Base-by-base conservation (phyloP, 2,113 vertebrate genomes). In the Forbesichthys agassizii region DNA sequence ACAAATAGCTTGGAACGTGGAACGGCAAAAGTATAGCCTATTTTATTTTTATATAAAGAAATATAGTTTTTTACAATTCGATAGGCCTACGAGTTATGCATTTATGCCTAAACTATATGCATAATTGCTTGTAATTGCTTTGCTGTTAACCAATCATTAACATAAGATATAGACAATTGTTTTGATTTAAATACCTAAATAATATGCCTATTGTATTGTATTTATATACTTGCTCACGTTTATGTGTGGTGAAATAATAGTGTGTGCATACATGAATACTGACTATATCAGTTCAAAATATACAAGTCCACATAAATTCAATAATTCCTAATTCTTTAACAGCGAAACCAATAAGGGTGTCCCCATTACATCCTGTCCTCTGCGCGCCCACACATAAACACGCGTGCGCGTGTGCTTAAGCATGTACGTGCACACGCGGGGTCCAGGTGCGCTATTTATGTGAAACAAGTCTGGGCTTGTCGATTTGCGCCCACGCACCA, bases 381-480 rank as follows among this genome's bases (percentile, higher is more conserved):
- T 57, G 48, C 69, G 48, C 78, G 60, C 27, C 54, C 81, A 10
- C 73, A 71, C 72, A 53, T 53, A 59, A 68, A 48, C 65, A 75
- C 42, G 64, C 42, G 55, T 53, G 47, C 61, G 52, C 36, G 63
- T 77, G 80, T 77, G 63, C 80, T 53, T 57, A 18, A 68, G 73
- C 76, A 48, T 60, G 79, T 73, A 64, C 86, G 63, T 48, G 33
- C 12, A 46, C 83, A 74, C 60, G 75, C 61, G 77, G 88, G 89
- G 76, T 90, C 89, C 91, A 91, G 91, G 90, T 91, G 90, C 83
- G 73, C 84, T 82, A 86, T 89, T 89, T 88, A 78, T 64, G 89
- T 79, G 88, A 83, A 84, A 88, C 89, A 89, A 84, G 87, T 78
- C 85, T 87, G 82, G 89, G 84, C 89, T 88, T 84, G 88, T 80